Conservation (phyloP, 2,888 invertebrate genomes). For the Caradrina kadenii region DNA sequence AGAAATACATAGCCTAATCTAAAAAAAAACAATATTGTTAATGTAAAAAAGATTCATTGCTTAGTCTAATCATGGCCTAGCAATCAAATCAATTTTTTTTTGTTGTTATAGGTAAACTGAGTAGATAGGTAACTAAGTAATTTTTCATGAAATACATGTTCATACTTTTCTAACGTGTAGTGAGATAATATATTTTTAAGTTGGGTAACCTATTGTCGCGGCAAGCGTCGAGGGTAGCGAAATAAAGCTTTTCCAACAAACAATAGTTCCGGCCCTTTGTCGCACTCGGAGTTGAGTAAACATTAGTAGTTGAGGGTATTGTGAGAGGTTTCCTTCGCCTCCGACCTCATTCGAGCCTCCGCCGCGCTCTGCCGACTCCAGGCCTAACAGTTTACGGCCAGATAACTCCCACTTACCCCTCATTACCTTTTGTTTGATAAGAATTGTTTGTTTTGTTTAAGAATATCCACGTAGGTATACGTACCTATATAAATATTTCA, state of each 20-base stretch:
- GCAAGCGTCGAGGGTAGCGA: slow-evolving; percentile 87
- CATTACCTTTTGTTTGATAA: slow-evolving; percentile 85
- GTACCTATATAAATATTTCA: neutral
- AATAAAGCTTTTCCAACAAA: slow-evolving; percentile 90
- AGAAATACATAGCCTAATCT: neutral
- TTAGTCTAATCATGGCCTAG: neutral
- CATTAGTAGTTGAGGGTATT: slow-evolving; percentile 89
- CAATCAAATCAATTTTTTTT: neutral
- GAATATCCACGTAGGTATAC: slow-evolving; percentile 15
- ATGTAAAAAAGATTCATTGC: neutral
- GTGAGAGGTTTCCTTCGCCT: slow-evolving; percentile 72
- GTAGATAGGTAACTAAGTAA: neutral
- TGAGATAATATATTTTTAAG: slow-evolving; percentile 89
- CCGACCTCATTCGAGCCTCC: slow-evolving; percentile 55
- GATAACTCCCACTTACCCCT: slow-evolving; percentile 84
- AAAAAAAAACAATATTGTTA: too few species aligned
- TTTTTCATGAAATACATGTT: slow-evolving; percentile 25
- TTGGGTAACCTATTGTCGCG: slow-evolving; percentile 90
- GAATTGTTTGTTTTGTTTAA: slow-evolving; percentile 76
- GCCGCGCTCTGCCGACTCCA: slow-evolving; percentile 67
- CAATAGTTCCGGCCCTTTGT: slow-evolving; percentile 91
- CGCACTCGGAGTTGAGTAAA: slow-evolving; percentile 88
- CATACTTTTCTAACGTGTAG: slow-evolving; percentile 76
- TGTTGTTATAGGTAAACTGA: neutral
- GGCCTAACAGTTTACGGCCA: slow-evolving; percentile 84